Evolutionary conservation across 2,113 vertebrate genomes (phyloP), one percentile per base, ranked within the genome.

Genomic region (Crotalus helleri): DNA sequence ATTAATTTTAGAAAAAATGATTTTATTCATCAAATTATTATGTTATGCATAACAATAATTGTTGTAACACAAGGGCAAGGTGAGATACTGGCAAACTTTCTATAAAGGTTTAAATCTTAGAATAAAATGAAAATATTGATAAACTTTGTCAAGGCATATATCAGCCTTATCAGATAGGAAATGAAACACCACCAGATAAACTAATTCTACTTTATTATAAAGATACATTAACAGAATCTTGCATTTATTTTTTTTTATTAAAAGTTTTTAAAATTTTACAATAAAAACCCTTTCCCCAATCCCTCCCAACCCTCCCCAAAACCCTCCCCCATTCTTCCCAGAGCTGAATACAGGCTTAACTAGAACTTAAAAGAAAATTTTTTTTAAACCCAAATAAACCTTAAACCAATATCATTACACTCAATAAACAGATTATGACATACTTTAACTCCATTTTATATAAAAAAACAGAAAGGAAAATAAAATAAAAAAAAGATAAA

Each of bases 41-140:
- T 44, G 19, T 39, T 39, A 81, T 81, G 15, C 17, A 44, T 10
- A 39, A 81, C 15, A 81, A 44, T 44, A 33, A 81, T 81, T 81
- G 23, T 81, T 81, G 74, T 81, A 81, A 81, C 7, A 21, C 74
- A 81, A 81, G 3, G 74, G 74, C 74, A 15, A 1, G 7, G 19
- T 0, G 0, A 15, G 13, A 10, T 59, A 13, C 13, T 58, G 21
- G 54, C 51, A 85, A 53, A n/a, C 17, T 54, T 91, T 51, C 61
- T 90, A 23, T 46, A 74, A 51, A 93, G n/a, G 7, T 92, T 86
- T 90, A 88, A 5, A 55, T 11, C 24, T 46, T 57, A 91, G 46
- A 91, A 88, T 11, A 39, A 91, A 95, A 94, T 53, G 10, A 88
- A 90, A 49, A 26, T 89, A n/a, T 90, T 91, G 81, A 93, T 53